A percentile compares a stretch with the other conserved stretches of the same genome.
These are phyloP conservation scores for Portunus trituberculatus DNA, from an alignment of 1,140 invertebrate genomes.

Conservation along the genomic window DNA sequence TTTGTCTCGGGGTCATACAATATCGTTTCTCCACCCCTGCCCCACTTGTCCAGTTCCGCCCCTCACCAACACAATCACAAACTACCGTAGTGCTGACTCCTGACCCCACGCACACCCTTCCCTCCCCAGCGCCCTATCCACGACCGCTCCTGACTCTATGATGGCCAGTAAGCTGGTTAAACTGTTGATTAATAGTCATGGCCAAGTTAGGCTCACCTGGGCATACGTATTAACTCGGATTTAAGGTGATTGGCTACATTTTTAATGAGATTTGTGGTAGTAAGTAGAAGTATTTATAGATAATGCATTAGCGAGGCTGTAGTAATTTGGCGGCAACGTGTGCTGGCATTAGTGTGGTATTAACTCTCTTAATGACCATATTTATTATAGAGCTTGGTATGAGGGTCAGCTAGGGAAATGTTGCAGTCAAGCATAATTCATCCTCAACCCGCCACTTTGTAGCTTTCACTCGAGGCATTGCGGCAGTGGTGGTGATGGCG, in stretches of 20 bases:
- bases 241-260: background rate
- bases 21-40: background rate
- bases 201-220: background rate
- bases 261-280: constrained; percentile 24
- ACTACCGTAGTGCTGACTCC: background rate
- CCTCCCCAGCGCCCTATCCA: background rate
- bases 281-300: constrained; percentile 14
- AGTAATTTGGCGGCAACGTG: background rate
- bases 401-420: background rate
- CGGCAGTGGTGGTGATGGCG: background rate
- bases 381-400: background rate
- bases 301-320: constrained; percentile 21
- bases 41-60: background rate
- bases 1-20: background rate
- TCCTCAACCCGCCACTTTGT: background rate
- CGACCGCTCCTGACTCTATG: background rate
- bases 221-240: background rate
- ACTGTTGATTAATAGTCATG: background rate
- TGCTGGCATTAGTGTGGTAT: background rate
- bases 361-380: constrained; percentile 23
- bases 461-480: background rate
- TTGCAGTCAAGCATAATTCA: background rate
- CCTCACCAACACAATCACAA: constrained; percentile 10
- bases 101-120: background rate
- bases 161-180: background rate